A percentile compares a stretch with the other conserved stretches of the same genome.
These are phyloP conservation scores for Drosophila bunnanda DNA, from an alignment of 2,888 invertebrate species.

Conservation along the genomic window DNA sequence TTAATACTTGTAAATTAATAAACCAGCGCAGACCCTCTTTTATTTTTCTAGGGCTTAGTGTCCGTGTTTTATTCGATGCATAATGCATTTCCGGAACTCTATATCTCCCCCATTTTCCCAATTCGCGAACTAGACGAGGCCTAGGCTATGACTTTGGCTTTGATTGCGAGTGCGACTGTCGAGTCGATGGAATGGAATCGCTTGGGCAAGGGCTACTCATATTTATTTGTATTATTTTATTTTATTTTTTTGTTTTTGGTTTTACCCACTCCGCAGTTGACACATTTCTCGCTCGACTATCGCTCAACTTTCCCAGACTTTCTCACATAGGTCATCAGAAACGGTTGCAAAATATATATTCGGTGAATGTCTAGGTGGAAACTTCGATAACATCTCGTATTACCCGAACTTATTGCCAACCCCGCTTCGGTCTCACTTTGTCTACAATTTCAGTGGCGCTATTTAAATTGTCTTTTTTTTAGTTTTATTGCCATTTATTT, in stretches of 20 bases:
- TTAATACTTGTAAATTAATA: conserved; percentile 27
- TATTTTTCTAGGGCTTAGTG: conserved; percentile 8
- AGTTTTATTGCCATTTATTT: conserved; percentile 45
- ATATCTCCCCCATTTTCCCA: conserved; percentile 29
- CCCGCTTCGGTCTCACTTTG: conserved; percentile 40
- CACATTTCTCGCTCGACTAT: conserved; percentile 28
- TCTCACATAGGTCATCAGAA: conserved; percentile 57
- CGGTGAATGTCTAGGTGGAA: conserved; percentile 70
- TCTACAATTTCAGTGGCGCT: conserved; percentile 70
- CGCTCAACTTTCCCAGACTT: conserved; percentile 55
- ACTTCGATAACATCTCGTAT: conserved; percentile 38
- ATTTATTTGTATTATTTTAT: neutral
- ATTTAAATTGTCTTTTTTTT: conserved; percentile 57
- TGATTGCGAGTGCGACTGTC: conserved; percentile 43
- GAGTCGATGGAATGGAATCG: conserved; percentile 5
- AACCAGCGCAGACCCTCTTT: conserved; percentile 25
- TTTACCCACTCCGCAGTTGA: conserved; percentile 32
- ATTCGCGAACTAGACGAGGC: conserved; percentile 57
- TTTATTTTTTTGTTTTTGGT: no score
- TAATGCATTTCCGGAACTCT: conserved; percentile 43
- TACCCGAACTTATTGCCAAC: conserved; percentile 26
- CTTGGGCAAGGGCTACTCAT: conserved; percentile 24
- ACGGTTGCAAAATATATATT: conserved; percentile 37
- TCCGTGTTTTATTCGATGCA: conserved; percentile 13
- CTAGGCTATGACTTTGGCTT: conserved; percentile 77